phyloP scores from a whole-genome alignment of 1,140 invertebrate genomes.

The Lordiphosa clarofinis region DNA sequence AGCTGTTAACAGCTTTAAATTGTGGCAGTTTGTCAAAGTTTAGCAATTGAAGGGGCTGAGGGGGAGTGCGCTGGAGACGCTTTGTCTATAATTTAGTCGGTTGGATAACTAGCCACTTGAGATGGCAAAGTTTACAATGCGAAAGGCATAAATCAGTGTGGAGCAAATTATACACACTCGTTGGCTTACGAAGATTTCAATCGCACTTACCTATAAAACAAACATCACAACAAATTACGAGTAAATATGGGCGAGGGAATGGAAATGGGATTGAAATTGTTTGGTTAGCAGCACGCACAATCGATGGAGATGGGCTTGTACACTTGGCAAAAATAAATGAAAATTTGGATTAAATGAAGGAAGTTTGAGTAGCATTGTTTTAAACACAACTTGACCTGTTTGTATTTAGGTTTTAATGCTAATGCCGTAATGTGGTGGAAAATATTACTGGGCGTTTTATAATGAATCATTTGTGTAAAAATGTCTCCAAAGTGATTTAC shows the following conservation, averaged over 20 bases:
- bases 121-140: conserved; percentile 31
- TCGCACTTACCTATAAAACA: conserved; percentile 47
- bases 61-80: not conserved
- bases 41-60: not conserved
- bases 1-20: conserved; percentile 74
- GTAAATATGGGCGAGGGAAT: conserved; percentile 12
- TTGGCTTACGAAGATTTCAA: conserved; percentile 28
- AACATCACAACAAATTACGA: conserved; percentile 34
- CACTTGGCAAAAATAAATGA: not conserved
- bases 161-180: conserved; percentile 28
- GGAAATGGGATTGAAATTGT: conserved; percentile 23
- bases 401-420: no score
- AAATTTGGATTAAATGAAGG: not conserved
- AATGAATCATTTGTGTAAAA: no score
- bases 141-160: conserved; percentile 37
- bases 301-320: conserved; percentile 34
- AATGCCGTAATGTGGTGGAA: no score
- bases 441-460: no score
- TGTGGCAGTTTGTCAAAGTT: conserved; percentile 51
- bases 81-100: conserved; percentile 7
- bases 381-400: no score
- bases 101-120: conserved; percentile 10
- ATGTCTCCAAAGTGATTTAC: no score
- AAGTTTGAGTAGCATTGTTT: not conserved
- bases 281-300: conserved; percentile 66